Conservation (phyloP, 2,113 vertebrate species). For the Garra rufa region DNA sequence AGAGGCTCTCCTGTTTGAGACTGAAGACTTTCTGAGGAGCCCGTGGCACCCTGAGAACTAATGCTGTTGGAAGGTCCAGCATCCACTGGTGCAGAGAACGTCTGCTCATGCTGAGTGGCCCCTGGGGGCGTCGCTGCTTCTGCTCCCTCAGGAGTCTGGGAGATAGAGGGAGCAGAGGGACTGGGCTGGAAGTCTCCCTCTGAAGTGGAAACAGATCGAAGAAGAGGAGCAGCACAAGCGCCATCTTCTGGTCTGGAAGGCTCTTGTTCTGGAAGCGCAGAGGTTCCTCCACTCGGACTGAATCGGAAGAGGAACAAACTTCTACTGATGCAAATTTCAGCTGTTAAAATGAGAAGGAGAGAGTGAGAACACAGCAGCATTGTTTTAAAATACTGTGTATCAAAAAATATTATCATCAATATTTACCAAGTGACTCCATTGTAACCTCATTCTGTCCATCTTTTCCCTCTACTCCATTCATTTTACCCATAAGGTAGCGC, state of each 20-base stretch:
- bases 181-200: conserved; percentile 86
- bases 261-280: conserved; percentile 59
- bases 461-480: conserved; percentile 77
- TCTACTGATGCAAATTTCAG: conserved; percentile 90
- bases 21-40: conserved; percentile 70
- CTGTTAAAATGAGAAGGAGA: conserved; percentile 67
- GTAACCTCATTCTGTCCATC: conserved; percentile 81
- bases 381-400: not conserved
- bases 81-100: conserved; percentile 53
- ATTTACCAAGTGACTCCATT: conserved; percentile 88
- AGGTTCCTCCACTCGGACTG: conserved; percentile 69
- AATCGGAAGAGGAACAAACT: conserved; percentile 89
- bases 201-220: conserved; percentile 67
- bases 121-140: conserved; percentile 24
- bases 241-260: conserved; percentile 60
- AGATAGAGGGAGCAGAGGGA: not conserved
- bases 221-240: conserved; percentile 47
- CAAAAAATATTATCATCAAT: not conserved
- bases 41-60: conserved; percentile 58
- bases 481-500: conserved; percentile 82
- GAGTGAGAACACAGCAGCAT: not conserved
- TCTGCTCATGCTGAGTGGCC: conserved; percentile 47
- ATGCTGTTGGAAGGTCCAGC: conserved; percentile 48
- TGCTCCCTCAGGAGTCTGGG: conserved; percentile 44
- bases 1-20: conserved; percentile 78